Evolutionary conservation across 2,888 invertebrate genomes (phyloP), one percentile per base, ranked within the genome.

Genomic region (Sthenelais limicola): DNA sequence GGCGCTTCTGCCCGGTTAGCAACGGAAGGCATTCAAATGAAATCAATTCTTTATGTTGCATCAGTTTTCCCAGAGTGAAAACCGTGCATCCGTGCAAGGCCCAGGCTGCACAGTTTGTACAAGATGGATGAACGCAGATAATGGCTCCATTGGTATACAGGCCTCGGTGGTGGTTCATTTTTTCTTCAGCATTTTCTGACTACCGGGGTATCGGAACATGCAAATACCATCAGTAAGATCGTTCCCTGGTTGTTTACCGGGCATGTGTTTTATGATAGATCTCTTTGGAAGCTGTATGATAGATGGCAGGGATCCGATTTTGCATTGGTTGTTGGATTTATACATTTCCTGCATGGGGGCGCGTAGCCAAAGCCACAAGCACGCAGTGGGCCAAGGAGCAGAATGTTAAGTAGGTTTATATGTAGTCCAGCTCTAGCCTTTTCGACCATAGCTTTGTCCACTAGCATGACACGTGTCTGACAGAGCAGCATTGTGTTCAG

Each of bases 21-120:
- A 9, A 54, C 54, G 26, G 54, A 54, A 54, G 30, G 54, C 54
- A 54, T 54, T 54, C 54, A 54, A 54, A 54, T 54, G 26, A 54
- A 54, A 5, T 54, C 54, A 9, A 54, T 54, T 32, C 54, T 28
- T 54, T 30, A 54, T 12, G 54, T 54, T 54, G n/a, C 9, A n/a
- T n/a, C n/a, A n/a, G n/a, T n/a, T n/a, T n/a, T n/a, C n/a, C n/a
- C n/a, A n/a, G n/a, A n/a, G n/a, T n/a, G n/a, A n/a, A n/a, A n/a
- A n/a, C n/a, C n/a, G n/a, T n/a, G 30, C 21, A 15, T n/a, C 52
- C 52, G 21, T 52, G 21, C 24, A 24, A 15, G 5, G 52, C 3
- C 2, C 26, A 30, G 26, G 21, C 28, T 26, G 52, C 30, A 33
- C 12, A n/a, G 30, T 56, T 18, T 32, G 26, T 30, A 52, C 12